phyloP scores from a whole-genome alignment of 2,888 invertebrate genomes.

The Imbricaverruca yamaguchii region DNA sequence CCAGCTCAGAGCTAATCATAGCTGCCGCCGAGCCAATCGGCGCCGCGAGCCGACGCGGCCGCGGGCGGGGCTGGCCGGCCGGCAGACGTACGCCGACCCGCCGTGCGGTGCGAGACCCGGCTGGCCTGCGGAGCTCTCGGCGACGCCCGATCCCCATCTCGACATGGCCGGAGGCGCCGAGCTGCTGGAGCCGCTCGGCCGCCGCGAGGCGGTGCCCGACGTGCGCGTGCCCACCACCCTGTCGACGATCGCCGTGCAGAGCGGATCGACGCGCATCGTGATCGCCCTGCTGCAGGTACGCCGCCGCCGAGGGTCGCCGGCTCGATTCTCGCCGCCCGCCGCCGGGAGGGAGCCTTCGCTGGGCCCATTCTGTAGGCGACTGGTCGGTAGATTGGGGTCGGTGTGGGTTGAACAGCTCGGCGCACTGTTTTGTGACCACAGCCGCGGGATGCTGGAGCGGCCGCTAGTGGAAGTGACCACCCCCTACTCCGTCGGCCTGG shows the following conservation, averaged over 20 bases:
- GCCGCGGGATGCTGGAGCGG: too few species aligned
- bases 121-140: too few species aligned
- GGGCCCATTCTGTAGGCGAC: too few species aligned
- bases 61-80: neutral
- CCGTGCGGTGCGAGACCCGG: neutral
- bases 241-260: conserved; percentile 82
- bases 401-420: too few species aligned
- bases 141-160: neutral
- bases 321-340: conserved; percentile 64
- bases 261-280: conserved; percentile 75
- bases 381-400: too few species aligned
- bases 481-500: too few species aligned
- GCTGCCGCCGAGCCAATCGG: neutral
- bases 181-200: neutral
- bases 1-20: conserved; percentile 4
- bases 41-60: neutral
- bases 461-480: too few species aligned
- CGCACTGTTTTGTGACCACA: too few species aligned
- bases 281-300: conserved; percentile 82
- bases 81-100: neutral
- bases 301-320: conserved; percentile 75
- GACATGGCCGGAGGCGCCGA: neutral
- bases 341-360: conserved; percentile 39
- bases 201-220: neutral
- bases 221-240: conserved; percentile 58